phyloP scores from a whole-genome alignment of 2,888 invertebrate species.

The Imbricaverruca yamaguchii region DNA sequence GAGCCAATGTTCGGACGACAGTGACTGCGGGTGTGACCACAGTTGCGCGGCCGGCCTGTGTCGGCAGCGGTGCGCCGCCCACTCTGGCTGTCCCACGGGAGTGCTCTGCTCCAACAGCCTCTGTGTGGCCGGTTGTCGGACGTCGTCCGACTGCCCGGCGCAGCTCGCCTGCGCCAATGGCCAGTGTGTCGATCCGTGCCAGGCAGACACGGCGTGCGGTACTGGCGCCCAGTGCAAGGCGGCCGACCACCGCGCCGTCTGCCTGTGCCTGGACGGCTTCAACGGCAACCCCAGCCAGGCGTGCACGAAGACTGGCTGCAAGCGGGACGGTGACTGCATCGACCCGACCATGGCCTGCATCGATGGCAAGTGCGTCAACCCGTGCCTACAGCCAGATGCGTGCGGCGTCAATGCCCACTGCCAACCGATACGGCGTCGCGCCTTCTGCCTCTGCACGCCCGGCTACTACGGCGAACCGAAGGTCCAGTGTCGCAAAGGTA shows the following conservation, averaged over 20 bases:
- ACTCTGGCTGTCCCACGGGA: conserved; percentile 68
- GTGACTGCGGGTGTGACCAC: conserved; percentile 75
- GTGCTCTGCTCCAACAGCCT: conserved; percentile 62
- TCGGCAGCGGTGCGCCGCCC: conserved; percentile 63
- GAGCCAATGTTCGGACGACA: conserved; percentile 55
- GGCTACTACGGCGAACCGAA: conserved; percentile 69
- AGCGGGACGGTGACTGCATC: conserved; percentile 34
- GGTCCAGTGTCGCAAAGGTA: conserved; percentile 58
- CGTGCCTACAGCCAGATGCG: conserved; percentile 70
- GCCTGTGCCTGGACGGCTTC: conserved; percentile 74
- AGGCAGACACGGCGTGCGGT: conserved; percentile 55
- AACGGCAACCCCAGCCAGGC: conserved; percentile 68
- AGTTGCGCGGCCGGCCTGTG: conserved; percentile 65
- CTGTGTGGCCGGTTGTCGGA: conserved; percentile 66
- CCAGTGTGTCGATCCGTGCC: conserved; percentile 52
- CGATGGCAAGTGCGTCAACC: conserved; percentile 62
- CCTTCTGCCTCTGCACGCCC: conserved; percentile 78
- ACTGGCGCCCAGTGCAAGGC: conserved; percentile 44
- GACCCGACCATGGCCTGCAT: conserved; percentile 57
- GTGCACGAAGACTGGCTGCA: conserved; percentile 53
- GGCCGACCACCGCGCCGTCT: conserved; percentile 51
- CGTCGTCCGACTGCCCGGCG: conserved; percentile 68
- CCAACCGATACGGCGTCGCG: conserved; percentile 38
- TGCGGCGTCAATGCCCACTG: conserved; percentile 69
- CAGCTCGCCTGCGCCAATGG: conserved; percentile 62